phyloP scores from a whole-genome alignment of 2,797 vertebrate genomes.

The Hozukius guyotensis region DNA sequence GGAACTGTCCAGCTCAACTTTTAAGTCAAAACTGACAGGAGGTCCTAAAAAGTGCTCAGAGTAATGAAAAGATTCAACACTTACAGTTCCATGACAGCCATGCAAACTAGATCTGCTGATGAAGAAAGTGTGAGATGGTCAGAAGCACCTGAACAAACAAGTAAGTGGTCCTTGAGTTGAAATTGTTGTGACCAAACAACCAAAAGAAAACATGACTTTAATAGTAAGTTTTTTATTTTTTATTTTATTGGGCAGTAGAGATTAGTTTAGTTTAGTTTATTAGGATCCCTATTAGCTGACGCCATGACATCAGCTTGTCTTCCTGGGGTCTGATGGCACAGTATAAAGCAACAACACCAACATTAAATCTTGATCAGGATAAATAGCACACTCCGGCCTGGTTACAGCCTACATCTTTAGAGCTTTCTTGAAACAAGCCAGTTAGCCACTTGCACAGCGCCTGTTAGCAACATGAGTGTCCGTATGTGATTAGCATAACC shows the following conservation, averaged over 20 bases:
- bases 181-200: neutral
- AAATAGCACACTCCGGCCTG: neutral
- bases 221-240: neutral
- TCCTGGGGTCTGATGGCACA: neutral
- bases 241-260: neutral
- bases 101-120: neutral
- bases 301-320: neutral
- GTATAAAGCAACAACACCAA: neutral
- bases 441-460: neutral
- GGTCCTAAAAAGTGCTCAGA: neutral
- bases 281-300: too few relatives aligned
- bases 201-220: neutral
- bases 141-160: neutral
- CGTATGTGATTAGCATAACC: conserved; percentile 60
- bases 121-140: neutral
- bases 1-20: neutral
- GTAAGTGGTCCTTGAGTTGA: neutral
- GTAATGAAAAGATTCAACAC: neutral
- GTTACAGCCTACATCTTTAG: neutral
- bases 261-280: too few relatives aligned
- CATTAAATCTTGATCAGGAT: neutral
- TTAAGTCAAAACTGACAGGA: neutral
- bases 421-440: neutral
- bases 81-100: neutral
- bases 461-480: conserved; percentile 1